Evolutionary conservation across 2,113 vertebrate genomes (phyloP).

Genomic region (Coryphaenoides rupestris): DNA sequence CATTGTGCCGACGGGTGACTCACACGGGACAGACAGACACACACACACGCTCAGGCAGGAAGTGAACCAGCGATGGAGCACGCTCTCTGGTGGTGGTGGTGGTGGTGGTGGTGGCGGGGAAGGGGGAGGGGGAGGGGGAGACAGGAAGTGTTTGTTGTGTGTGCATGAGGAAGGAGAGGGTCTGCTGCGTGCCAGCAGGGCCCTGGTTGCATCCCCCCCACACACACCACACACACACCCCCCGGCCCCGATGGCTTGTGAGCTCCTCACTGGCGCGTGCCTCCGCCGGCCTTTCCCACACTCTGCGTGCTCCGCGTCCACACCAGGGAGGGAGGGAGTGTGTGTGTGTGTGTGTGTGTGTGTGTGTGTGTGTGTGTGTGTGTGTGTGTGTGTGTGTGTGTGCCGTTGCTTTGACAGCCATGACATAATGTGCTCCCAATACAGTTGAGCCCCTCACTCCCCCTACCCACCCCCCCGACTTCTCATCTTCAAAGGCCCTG

Average conservation of each 20-base stretch:
- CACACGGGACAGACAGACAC: slow-evolving; percentile 31
- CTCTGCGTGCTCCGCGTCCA: slow-evolving; percentile 74
- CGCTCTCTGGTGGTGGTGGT: slow-evolving; percentile 21
- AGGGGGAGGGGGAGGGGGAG: no score
- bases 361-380: slow-evolving; percentile 33
- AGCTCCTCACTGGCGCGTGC: slow-evolving; percentile 82
- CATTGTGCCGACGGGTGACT: neutral
- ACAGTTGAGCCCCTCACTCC: slow-evolving; percentile 60
- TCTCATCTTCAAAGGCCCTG: slow-evolving; percentile 62
- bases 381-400: slow-evolving; percentile 67
- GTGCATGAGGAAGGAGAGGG: slow-evolving; percentile 12
- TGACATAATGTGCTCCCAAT: slow-evolving; percentile 79
- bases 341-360: slow-evolving; percentile 52
- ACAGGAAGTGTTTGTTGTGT: slow-evolving; percentile 36
- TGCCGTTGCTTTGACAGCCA: slow-evolving; percentile 80
- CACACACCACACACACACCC: no score
- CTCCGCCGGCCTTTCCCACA: slow-evolving; percentile 84
- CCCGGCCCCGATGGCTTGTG: slow-evolving; percentile 60
- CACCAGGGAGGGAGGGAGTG: slow-evolving; percentile 44
- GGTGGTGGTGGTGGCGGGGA: slow-evolving; percentile 37
- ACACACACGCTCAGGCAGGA: slow-evolving; percentile 39
- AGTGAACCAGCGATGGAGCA: slow-evolving; percentile 42
- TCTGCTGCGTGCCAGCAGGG: slow-evolving; percentile 58
- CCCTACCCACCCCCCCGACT: slow-evolving; percentile 22
- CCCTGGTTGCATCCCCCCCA: slow-evolving; percentile 76